phyloP scores from a whole-genome alignment of 2,888 invertebrate genomes.

The Branchellion lobata region DNA sequence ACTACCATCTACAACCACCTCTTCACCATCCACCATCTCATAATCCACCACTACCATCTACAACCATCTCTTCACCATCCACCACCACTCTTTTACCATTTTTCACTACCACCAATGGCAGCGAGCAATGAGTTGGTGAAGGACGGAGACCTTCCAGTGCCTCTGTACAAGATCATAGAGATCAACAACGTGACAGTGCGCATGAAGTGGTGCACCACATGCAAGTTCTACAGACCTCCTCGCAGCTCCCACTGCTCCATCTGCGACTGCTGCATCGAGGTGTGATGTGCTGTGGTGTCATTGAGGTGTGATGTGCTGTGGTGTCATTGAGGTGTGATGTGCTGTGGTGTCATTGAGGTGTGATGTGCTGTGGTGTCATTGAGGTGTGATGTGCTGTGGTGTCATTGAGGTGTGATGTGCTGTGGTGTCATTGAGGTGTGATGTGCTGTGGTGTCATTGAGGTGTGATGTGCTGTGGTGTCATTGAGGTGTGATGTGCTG shows the following conservation, averaged over 20 bases:
- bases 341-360: no score
- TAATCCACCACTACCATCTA: background rate
- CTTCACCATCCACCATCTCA: background rate
- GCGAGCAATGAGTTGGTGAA: constrained; percentile 64
- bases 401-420: no score
- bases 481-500: no score
- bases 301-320: no score
- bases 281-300: constrained; percentile 55
- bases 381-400: no score
- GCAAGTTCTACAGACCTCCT: constrained; percentile 98
- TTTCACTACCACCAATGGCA: constrained; percentile 47
- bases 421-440: no score
- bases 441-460: no score
- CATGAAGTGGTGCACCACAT: constrained; percentile 99
- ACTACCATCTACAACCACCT: background rate
- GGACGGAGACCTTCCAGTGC: constrained; percentile 92
- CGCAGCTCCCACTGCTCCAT: constrained; percentile 98
- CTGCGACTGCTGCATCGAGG: constrained; percentile 86
- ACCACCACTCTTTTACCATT: background rate
- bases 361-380: no score
- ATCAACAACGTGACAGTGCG: constrained; percentile 97
- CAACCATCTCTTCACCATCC: no score
- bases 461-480: no score
- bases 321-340: no score
- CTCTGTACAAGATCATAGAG: constrained; percentile 90